Conservation (phyloP, 2,113 vertebrate genomes). For the Passer montanus region DNA sequence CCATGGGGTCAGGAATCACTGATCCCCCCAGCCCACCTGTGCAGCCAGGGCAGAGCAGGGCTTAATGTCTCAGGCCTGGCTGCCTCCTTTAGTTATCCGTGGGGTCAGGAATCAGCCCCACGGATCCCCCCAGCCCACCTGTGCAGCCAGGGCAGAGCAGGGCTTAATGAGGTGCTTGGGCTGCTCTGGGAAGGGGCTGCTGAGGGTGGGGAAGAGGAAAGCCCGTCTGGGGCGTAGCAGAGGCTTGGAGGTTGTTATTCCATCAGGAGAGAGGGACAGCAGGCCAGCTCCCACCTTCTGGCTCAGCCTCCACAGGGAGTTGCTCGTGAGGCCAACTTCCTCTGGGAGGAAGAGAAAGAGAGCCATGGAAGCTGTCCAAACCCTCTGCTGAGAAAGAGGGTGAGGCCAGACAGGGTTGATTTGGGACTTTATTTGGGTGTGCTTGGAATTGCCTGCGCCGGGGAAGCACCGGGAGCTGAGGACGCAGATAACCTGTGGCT, state of each 20-base stretch:
- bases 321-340: slow-evolving; percentile 8
- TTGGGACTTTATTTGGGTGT: slow-evolving; percentile 49
- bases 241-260: background rate
- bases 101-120: background rate
- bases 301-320: background rate
- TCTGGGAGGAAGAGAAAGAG: slow-evolving; percentile 13
- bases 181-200: background rate
- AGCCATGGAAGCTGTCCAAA: slow-evolving; percentile 7
- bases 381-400: slow-evolving; percentile 41
- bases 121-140: background rate
- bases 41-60: background rate
- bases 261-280: background rate
- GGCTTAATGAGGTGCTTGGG: fast-evolving
- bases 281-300: background rate
- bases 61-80: background rate
- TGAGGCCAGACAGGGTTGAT: slow-evolving; percentile 42
- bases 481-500: slow-evolving; percentile 1
- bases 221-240: background rate
- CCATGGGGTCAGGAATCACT: background rate
- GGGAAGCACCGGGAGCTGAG: slow-evolving; percentile 17
- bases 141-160: background rate
- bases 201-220: background rate
- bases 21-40: background rate
- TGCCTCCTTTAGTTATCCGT: fast-evolving
- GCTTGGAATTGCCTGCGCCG: background rate